A percentile compares a stretch with the other conserved stretches of the same genome.
phyloP scores from a whole-genome alignment of 2,797 vertebrate species.

The Catamblyrhynchus diadema region DNA sequence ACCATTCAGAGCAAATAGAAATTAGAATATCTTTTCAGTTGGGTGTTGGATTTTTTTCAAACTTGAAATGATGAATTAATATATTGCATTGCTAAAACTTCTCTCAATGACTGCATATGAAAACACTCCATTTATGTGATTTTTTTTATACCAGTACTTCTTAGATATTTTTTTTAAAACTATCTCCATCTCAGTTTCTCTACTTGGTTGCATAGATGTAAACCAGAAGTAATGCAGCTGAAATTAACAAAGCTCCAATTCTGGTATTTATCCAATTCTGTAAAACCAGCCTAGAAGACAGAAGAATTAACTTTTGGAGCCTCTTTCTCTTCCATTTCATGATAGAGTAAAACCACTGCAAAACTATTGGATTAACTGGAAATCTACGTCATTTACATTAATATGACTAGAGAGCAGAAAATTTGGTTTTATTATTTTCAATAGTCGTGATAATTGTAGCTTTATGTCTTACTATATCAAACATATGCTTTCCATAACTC shows the following conservation, averaged over 20 bases:
- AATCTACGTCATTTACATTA: neutral
- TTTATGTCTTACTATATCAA: neutral
- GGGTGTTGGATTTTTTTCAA: neutral
- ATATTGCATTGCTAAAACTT: neutral
- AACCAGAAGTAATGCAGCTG: neutral
- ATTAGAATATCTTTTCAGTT: neutral
- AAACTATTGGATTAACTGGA: neutral
- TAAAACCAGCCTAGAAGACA: neutral
- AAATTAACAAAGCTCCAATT: neutral
- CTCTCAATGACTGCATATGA: neutral
- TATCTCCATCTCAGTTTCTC: neutral
- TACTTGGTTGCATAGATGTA: neutral
- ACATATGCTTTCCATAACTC: neutral
- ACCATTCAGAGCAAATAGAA: neutral
- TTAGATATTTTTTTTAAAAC: neutral
- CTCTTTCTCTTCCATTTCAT: neutral
- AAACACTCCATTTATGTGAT: neutral
- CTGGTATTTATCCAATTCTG: neutral
- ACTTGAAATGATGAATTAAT: neutral
- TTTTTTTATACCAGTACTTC: neutral
- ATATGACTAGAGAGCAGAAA: neutral
- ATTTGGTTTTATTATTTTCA: conserved; percentile 27
- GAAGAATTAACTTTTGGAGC: neutral
- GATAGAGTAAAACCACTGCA: neutral
- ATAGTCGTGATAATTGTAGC: neutral